Conservation (phyloP, 2,888 invertebrate species). For the Clepsis dumicolana region DNA sequence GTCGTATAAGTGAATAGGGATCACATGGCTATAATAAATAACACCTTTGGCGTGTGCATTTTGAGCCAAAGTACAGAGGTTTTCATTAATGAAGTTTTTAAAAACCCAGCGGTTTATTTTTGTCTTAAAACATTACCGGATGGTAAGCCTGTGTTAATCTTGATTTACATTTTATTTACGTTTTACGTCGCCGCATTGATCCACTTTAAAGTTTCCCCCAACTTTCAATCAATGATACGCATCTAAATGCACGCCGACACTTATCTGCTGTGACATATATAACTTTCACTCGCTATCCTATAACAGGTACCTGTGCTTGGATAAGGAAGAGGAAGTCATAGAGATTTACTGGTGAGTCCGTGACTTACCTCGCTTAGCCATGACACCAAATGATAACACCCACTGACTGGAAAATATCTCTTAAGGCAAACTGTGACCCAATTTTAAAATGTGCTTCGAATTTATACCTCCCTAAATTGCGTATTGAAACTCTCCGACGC, state of each 20-base stretch:
- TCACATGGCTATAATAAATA: too few species aligned
- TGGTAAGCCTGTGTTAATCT: background rate
- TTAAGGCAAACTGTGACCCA: conserved; percentile 5
- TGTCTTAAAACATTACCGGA: background rate
- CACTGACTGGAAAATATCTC: conserved; percentile 25
- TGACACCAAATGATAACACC: conserved; percentile 38
- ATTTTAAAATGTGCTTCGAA: background rate
- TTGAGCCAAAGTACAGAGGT: background rate
- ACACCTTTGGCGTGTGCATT: background rate
- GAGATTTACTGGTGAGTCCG: conserved; percentile 40
- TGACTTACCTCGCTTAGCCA: conserved; percentile 31
- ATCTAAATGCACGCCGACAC: conserved; percentile 14
- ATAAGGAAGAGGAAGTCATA: conserved; percentile 42
- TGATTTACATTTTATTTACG: conserved; percentile 4
- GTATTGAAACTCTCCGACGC: conserved; percentile 9
- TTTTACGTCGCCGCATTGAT: conserved; percentile 23
- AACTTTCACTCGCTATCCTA: conserved; percentile 27
- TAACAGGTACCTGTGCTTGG: conserved; percentile 36
- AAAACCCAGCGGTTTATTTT: background rate
- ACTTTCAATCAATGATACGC: conserved; percentile 14
- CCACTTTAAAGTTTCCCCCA: conserved; percentile 19
- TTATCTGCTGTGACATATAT: conserved; percentile 9
- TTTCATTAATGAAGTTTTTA: background rate
- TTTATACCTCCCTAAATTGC: background rate
- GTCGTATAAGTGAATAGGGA: background rate